Percentiles rank a stretch among this genome's conserved stretches.
phyloP scores from a whole-genome alignment of 2,113 vertebrate species.

The Pterocles burchelli region DNA sequence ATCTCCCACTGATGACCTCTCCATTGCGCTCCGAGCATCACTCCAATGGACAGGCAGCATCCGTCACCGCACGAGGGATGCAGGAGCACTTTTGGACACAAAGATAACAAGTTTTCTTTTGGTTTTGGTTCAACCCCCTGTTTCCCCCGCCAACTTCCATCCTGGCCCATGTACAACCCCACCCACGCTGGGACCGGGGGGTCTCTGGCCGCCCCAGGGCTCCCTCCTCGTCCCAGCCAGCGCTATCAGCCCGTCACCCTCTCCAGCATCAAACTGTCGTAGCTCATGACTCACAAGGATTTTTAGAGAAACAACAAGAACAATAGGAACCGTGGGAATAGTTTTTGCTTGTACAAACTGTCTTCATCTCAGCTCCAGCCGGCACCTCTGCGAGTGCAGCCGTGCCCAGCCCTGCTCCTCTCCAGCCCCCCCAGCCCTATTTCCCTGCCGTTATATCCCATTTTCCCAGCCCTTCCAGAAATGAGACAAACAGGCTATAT shows the following conservation, averaged over 20 bases:
- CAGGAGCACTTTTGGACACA: neutral
- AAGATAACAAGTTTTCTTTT: neutral
- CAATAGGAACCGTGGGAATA: conserved; percentile 45
- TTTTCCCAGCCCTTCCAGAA: neutral
- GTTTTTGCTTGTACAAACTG: conserved; percentile 39
- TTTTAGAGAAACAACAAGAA: conserved; percentile 36
- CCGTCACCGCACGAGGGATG: neutral
- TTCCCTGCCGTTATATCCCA: neutral
- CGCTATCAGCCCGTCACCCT: conserved; percentile 3
- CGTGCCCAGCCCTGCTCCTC: neutral
- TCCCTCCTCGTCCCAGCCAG: neutral
- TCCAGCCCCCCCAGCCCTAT: neutral
- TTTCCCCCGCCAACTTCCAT: fast-evolving
- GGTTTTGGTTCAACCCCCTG: neutral
- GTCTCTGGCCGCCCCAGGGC: neutral
- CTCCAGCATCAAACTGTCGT: conserved; percentile 46
- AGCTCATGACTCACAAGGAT: conserved; percentile 55
- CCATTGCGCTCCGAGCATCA: fast-evolving
- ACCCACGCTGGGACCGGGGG: neutral
- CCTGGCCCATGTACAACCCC: fast-evolving
- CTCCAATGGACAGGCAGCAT: neutral
- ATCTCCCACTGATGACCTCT: neutral
- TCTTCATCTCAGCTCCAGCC: neutral
- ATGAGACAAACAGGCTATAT: fast-evolving
- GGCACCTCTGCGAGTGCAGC: neutral